Evolutionary conservation across 2,113 vertebrate species (phyloP).

Genomic region (Cochlearius cochlearius): DNA sequence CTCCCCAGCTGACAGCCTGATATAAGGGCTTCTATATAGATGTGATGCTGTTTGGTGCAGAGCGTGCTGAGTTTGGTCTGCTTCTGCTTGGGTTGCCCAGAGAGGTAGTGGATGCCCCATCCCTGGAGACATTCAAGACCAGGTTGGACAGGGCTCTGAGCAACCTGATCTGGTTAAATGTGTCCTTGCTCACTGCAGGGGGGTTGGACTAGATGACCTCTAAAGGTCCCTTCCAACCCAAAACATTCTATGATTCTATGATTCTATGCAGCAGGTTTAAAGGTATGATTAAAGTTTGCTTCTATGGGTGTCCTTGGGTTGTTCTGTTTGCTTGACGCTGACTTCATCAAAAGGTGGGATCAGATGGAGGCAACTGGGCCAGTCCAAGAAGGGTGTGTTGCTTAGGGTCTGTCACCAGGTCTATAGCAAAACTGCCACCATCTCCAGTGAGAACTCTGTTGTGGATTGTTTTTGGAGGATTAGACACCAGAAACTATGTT

Average conservation of each 20-base stretch:
- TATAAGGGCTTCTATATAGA: accelerated
- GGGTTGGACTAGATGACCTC: too few relatives aligned
- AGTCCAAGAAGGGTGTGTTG: background rate
- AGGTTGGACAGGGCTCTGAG: too few relatives aligned
- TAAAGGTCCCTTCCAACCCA: too few relatives aligned
- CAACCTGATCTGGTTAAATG: too few relatives aligned
- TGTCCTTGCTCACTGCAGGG: too few relatives aligned
- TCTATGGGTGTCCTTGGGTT: background rate
- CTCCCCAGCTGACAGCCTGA: background rate
- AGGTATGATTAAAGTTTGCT: background rate
- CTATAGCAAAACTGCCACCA: background rate
- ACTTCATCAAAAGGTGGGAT: background rate
- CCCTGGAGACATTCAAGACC: too few relatives aligned
- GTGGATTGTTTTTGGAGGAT: background rate
- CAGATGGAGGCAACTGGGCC: background rate
- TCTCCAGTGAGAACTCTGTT: background rate
- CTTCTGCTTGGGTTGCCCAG: background rate
- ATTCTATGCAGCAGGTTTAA: background rate
- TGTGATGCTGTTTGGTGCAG: background rate
- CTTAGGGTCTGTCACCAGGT: background rate
- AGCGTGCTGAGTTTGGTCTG: background rate
- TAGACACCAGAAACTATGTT: background rate
- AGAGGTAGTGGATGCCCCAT: too few relatives aligned
- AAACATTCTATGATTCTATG: too few relatives aligned
- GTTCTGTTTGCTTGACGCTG: background rate